Percentiles rank a stretch among this genome's conserved stretches.
These are phyloP conservation scores for Pyralis farinalis DNA, from an alignment of 2,888 invertebrate genomes.

Conservation along the genomic window DNA sequence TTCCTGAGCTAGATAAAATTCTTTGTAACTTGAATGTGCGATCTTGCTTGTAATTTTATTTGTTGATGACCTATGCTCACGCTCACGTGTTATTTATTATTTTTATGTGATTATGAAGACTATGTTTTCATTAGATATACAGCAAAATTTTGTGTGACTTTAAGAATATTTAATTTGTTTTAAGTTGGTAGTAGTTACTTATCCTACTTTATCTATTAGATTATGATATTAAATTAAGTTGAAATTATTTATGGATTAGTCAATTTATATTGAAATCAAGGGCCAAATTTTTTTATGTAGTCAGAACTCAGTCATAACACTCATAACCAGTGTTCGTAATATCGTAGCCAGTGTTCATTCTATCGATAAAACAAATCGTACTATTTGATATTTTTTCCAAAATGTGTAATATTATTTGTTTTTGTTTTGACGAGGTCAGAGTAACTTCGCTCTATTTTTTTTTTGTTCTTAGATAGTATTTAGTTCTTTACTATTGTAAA, in stretches of 20 bases:
- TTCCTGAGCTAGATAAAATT: constrained; percentile 40
- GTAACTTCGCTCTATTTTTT: constrained; percentile 15
- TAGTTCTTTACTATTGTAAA: constrained; percentile 23
- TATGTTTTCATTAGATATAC: constrained; percentile 33
- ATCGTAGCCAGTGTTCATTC: constrained; percentile 45
- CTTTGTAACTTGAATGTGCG: constrained; percentile 15
- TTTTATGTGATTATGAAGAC: constrained; percentile 52
- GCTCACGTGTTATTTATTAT: constrained; percentile 50
- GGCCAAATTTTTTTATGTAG: constrained; percentile 75
- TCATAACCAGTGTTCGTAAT: constrained; percentile 52
- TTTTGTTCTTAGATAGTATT: constrained; percentile 26
- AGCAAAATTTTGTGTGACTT: constrained; percentile 36
- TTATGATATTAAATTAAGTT: constrained; percentile 31
- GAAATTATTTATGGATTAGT: constrained; percentile 32
- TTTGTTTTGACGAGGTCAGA: constrained; percentile 11
- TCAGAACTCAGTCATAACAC: constrained; percentile 65
- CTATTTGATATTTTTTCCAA: constrained; percentile 11
- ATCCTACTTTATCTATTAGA: constrained; percentile 11
- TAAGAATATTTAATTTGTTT: constrained; percentile 27
- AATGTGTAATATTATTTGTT: constrained; percentile 1
- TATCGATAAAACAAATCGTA: constrained; percentile 12
- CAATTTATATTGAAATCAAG: constrained; percentile 57
- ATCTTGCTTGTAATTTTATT: constrained; percentile 21
- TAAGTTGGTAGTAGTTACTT: constrained; percentile 21
- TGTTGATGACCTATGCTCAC: constrained; percentile 60